Evolutionary conservation across 2,888 invertebrate species (phyloP).

Genomic region (Sarcophaga carnaria): DNA sequence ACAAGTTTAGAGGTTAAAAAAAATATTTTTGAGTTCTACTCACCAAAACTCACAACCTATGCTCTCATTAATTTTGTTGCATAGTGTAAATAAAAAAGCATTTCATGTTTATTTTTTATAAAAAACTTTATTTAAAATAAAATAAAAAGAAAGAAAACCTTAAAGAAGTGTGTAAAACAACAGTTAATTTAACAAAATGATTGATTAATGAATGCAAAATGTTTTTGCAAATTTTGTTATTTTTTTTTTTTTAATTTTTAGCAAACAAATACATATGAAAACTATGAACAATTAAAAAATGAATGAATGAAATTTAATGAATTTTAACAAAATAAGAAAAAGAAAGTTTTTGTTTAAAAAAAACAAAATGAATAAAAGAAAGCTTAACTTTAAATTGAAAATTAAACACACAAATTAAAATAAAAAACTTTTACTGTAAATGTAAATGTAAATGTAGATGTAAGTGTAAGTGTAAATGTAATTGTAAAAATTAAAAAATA

Average conservation of each 20-base stretch:
- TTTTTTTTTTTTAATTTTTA: neutral
- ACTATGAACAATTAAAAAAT: constrained; percentile 30
- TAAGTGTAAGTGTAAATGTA: constrained; percentile 11
- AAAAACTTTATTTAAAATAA: constrained; percentile 55
- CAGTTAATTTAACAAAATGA: too few species aligned
- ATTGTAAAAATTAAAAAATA: constrained; percentile 25
- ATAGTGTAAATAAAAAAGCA: neutral
- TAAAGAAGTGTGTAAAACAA: too few species aligned
- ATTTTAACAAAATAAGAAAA: constrained; percentile 36
- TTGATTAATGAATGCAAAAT: too few species aligned
- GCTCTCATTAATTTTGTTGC: too few species aligned
- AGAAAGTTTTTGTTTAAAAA: neutral
- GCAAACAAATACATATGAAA: constrained; percentile 38
- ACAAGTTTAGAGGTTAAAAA: too few species aligned
- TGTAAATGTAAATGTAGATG: constrained; percentile 27
- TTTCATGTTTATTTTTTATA: constrained; percentile 46
- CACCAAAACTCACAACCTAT: too few species aligned
- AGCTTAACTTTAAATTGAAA: constrained; percentile 4
- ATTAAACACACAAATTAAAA: constrained; percentile 25
- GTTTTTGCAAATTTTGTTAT: too few species aligned
- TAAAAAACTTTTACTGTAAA: constrained; percentile 12
- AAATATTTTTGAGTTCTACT: too few species aligned
- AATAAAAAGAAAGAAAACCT: constrained; percentile 20
- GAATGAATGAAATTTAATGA: constrained; percentile 3
- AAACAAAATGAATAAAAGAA: constrained; percentile 19